Base-by-base conservation (phyloP, 2,113 vertebrate species). In the Hylia prasina region DNA sequence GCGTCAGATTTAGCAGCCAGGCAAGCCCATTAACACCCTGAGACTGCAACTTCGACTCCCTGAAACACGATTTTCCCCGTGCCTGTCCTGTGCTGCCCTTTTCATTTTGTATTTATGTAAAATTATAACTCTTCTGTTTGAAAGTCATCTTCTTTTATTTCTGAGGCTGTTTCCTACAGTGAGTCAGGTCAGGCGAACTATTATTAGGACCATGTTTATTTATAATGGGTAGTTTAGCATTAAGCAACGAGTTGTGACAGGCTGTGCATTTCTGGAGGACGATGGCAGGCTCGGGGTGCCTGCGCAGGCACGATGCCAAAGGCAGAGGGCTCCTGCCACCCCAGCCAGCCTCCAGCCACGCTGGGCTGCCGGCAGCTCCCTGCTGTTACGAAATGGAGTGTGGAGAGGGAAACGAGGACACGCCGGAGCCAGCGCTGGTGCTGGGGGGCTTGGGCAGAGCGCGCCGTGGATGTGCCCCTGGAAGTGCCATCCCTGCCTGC, bases 141-240 rank as follows among this genome's bases (percentile, higher is more conserved):
- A 92, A 96, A 97, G 91, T 89, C 92, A 84, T 93, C 89, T 89
- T 75, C 57, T 90, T 85, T 92, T 81, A 82, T 96, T 97, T 96
- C 89, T 88, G 86, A 87, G 91, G 90, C 90, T 53, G 64, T 90
- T 95, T 92, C 82, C 81, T 91, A 44, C 90, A 96, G 90, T 77
- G 90, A 97, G 94, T 93, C 95, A 95, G 92, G 90, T 95, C 95
- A 95, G 94, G 95, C 89, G 50, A 82, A 89, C 97, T 97, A 97
- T 97, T 97, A 96, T 97, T 97, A 97, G 96, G 94, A 96, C 64
- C 69, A 94, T 96, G 96, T 96, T 97, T 97, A 97, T 97, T 97
- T 96, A 97, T 97, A 96, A 97, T 45, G 75, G 95, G 89, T 93
- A 93, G 89, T 94, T 96, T 92, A 96, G 88, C 94, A 88, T 90